Percentiles rank a stretch among this genome's conserved stretches.
Conservation (phyloP, 2,113 vertebrate genomes). For the Turnix velox region DNA sequence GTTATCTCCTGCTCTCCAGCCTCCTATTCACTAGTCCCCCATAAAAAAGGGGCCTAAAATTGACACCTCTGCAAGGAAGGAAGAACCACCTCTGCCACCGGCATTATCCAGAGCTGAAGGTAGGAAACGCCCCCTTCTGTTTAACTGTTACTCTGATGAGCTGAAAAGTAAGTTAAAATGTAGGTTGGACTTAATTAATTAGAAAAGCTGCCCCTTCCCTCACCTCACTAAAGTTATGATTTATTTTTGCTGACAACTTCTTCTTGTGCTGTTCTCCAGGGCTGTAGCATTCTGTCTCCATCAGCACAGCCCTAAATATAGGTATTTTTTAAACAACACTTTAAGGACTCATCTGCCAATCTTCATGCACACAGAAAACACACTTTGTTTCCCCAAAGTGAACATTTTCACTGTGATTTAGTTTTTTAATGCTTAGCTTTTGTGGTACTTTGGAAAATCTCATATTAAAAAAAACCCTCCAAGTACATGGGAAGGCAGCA, state of each 20-base stretch:
- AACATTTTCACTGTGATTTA: not conserved
- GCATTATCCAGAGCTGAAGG: not conserved
- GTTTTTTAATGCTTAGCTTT: not conserved
- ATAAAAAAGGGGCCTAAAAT: too few species aligned
- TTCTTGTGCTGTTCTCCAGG: rapidly evolving
- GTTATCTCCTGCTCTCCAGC: not conserved
- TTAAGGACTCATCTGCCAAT: not conserved
- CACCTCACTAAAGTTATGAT: rapidly evolving
- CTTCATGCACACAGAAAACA: not conserved
- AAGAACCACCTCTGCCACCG: not conserved
- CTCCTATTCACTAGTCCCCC: rapidly evolving
- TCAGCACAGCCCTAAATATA: rapidly evolving
- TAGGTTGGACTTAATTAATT: not conserved
- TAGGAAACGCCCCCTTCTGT: rapidly evolving
- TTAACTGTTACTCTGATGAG: not conserved
- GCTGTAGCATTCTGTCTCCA: rapidly evolving
- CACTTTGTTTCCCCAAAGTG: rapidly evolving
- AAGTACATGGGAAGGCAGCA: too few species aligned
- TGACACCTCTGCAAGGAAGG: too few species aligned
- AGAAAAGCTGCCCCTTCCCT: not conserved
- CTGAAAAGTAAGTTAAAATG: not conserved
- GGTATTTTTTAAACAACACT: rapidly evolving
- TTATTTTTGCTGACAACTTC: not conserved
- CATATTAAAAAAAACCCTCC: rapidly evolving
- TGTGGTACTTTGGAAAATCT: not conserved